Evolutionary conservation across 1,140 invertebrate genomes (phyloP).

Genomic region (Drosophila ohnishii): DNA sequence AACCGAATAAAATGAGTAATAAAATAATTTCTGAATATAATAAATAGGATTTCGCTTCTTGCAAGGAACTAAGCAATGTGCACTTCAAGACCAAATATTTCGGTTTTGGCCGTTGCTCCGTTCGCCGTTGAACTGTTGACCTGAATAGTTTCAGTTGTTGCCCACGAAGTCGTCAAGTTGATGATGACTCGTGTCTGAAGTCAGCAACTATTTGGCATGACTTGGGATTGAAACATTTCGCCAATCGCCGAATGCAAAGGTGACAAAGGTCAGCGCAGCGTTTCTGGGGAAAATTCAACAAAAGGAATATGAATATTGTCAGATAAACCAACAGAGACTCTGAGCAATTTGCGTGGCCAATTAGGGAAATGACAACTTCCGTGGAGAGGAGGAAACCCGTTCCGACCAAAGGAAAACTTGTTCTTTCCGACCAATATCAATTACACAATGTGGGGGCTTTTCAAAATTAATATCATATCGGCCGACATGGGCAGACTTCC

Average conservation of each 20-base stretch:
- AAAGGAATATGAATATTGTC: constrained; percentile 32
- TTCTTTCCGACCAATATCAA: constrained; percentile 63
- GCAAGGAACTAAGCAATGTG: constrained; percentile 51
- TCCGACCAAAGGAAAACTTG: constrained; percentile 49
- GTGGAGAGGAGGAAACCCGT: constrained; percentile 32
- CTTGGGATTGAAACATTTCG: constrained; percentile 72
- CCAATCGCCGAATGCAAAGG: constrained; percentile 62
- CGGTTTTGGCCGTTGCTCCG: constrained; percentile 24
- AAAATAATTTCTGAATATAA: neutral
- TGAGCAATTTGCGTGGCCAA: constrained; percentile 47
- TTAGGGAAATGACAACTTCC: constrained; percentile 45
- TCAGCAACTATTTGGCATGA: constrained; percentile 38
- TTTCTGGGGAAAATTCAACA: constrained; percentile 28
- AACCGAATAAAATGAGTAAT: neutral
- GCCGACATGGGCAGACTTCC: constrained; percentile 23
- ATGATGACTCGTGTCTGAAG: constrained; percentile 69
- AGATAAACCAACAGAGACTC: constrained; percentile 17
- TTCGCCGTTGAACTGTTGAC: constrained; percentile 70
- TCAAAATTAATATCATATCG: constrained; percentile 61
- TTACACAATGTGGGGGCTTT: constrained; percentile 68
- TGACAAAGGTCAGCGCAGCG: constrained; percentile 43
- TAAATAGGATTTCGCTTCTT: neutral
- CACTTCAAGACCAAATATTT: constrained; percentile 50
- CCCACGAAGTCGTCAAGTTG: constrained; percentile 61
- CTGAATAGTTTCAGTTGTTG: constrained; percentile 59